Conservation (phyloP, 2,797 vertebrate species). For the Anabas testudineus region DNA sequence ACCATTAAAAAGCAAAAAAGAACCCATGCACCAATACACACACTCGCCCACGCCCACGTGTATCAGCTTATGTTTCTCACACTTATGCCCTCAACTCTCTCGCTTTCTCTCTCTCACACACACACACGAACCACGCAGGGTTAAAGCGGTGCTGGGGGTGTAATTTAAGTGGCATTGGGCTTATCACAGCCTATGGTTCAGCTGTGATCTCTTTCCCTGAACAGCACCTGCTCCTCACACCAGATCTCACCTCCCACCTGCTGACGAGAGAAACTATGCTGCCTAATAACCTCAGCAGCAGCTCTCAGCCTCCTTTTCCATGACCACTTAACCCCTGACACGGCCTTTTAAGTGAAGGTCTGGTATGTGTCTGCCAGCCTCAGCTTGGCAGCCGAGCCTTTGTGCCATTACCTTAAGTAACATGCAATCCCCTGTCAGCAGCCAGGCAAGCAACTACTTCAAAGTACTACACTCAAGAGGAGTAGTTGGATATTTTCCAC, state of each 20-base stretch:
- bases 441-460: slow-evolving; percentile 38
- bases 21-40: slow-evolving; percentile 15
- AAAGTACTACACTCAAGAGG: slow-evolving; percentile 18
- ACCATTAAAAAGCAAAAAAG: slow-evolving; percentile 36
- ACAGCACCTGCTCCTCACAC: slow-evolving; percentile 78
- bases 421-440: slow-evolving; percentile 57
- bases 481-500: slow-evolving; percentile 33
- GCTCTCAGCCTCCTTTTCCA: slow-evolving; percentile 75
- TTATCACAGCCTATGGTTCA: slow-evolving; percentile 75
- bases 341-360: slow-evolving; percentile 77
- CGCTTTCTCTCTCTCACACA: slow-evolving; percentile 60
- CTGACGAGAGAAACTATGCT: slow-evolving; percentile 78
- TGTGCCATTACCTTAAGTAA: slow-evolving; percentile 71
- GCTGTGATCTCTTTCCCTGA: slow-evolving; percentile 74
- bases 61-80: slow-evolving; percentile 73
- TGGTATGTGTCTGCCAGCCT: slow-evolving; percentile 80
- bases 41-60: slow-evolving; percentile 50
- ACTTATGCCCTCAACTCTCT: slow-evolving; percentile 60
- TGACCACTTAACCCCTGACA: slow-evolving; percentile 83
- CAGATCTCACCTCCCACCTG: slow-evolving; percentile 79
- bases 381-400: slow-evolving; percentile 59
- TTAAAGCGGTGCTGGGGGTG: slow-evolving; percentile 65
- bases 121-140: slow-evolving; percentile 57
- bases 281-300: slow-evolving; percentile 73
- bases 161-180: slow-evolving; percentile 78